Conservation (phyloP, 2,113 vertebrate species). For the Peucedramus taeniatus region DNA sequence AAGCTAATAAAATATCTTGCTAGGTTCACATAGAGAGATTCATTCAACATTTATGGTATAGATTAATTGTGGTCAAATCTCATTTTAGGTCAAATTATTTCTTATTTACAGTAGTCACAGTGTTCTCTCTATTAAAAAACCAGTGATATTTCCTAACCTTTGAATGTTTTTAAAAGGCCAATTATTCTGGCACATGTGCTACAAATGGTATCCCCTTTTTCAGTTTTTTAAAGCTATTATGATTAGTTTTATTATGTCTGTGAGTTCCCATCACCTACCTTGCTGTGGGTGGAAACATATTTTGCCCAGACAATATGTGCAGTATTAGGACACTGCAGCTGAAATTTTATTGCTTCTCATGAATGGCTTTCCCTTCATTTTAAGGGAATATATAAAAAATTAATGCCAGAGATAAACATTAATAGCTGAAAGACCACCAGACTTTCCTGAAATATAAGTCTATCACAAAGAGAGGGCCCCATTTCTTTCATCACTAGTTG, state of each 20-base stretch:
- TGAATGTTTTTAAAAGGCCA: not conserved
- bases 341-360: not conserved
- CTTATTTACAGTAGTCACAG: not conserved
- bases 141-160: not conserved
- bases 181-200: not conserved
- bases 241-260: not conserved
- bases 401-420: fast-evolving
- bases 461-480: not conserved
- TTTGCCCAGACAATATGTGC: not conserved
- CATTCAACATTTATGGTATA: not conserved
- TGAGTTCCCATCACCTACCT: not conserved
- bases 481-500: not conserved
- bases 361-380: not conserved
- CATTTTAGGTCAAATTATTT: not conserved
- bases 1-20: not conserved
- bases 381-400: not conserved
- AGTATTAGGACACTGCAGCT: not conserved
- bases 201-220: not conserved
- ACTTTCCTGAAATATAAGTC: not conserved
- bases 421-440: not conserved
- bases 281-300: not conserved
- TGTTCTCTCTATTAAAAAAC: not conserved
- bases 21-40: not conserved
- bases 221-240: not conserved
- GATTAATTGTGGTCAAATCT: not conserved